These are phyloP conservation scores for Spheniscus mendiculus DNA, from an alignment of 2,113 vertebrate genomes.

Conservation along the genomic window DNA sequence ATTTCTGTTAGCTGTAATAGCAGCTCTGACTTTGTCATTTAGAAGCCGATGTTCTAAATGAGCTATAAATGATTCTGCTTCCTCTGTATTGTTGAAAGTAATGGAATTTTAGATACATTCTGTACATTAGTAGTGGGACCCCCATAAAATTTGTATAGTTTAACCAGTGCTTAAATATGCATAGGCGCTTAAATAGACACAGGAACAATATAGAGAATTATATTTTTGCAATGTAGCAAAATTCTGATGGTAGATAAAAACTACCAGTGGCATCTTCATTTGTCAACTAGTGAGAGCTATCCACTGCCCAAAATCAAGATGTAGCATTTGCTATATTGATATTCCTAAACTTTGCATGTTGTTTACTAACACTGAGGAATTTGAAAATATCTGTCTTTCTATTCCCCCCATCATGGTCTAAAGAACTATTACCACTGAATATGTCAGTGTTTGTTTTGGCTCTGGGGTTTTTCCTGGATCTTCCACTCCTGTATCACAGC, in stretches of 20 bases:
- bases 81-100: not conserved
- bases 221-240: not conserved
- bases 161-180: not conserved
- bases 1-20: not conserved
- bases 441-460: constrained; percentile 1
- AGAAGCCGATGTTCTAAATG: not conserved
- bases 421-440: not conserved
- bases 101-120: not conserved
- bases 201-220: not conserved
- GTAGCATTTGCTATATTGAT: not conserved
- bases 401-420: not conserved
- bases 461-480: constrained; percentile 4
- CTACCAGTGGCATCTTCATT: not conserved
- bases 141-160: not conserved
- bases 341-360: not conserved
- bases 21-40: not conserved
- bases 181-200: not conserved
- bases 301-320: not conserved
- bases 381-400: not conserved
- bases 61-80: not conserved
- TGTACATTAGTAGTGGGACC: not conserved
- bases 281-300: not conserved
- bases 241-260: not conserved
- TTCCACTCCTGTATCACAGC: constrained; percentile 1
- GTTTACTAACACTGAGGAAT: not conserved